Evolutionary conservation across 2,797 vertebrate species (phyloP), one percentile per base, ranked within the genome.

Genomic region (Salarias fasciatus): DNA sequence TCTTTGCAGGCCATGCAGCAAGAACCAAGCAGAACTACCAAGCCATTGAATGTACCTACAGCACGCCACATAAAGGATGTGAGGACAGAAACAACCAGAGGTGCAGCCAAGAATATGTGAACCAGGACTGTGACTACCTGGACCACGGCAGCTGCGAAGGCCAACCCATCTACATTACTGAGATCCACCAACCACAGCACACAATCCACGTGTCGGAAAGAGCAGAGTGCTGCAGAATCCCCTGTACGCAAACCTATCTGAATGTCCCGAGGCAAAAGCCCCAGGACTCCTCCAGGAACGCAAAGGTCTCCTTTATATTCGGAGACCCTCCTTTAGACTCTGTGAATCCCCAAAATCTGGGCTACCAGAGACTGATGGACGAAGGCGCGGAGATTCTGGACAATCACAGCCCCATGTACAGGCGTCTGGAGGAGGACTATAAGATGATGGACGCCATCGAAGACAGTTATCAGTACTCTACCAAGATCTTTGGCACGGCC

Each of bases 291-390:
- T 93, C 95, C 6, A 91, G 95, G 74, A 95, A 91, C 85, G 97
- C 98, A 80, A 99, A 98, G 87, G 97, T 99, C 84, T 99, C 97
- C 70, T 99, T 99, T 86, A 99, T 99, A 90, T 99, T 99, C 85
- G 97, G 96, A 83, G 96, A 98, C 79, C 94, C 95, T 57, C 91
- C 89, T 52, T 90, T 98, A 82, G 96, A 97, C 79, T 85, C 86
- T 3, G 87, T 97, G 49, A 96, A 90, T 75, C 94, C 97, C 12
- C 96, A 98, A 74, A 95, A 95, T 65, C 91, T 99, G 69, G 95
- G 96, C 73, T 99, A 99, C 77, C 96, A 97, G 75, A 94, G 96
- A 81, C 93, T 99, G 70, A 92, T 97, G 93, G 96, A 99, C 61
- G 96, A 98, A 79, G 93, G 92, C 79, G 94, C 95, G 4, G 97